phyloP scores from a whole-genome alignment of 2,113 vertebrate genomes.

The Sus scrofa region DNA sequence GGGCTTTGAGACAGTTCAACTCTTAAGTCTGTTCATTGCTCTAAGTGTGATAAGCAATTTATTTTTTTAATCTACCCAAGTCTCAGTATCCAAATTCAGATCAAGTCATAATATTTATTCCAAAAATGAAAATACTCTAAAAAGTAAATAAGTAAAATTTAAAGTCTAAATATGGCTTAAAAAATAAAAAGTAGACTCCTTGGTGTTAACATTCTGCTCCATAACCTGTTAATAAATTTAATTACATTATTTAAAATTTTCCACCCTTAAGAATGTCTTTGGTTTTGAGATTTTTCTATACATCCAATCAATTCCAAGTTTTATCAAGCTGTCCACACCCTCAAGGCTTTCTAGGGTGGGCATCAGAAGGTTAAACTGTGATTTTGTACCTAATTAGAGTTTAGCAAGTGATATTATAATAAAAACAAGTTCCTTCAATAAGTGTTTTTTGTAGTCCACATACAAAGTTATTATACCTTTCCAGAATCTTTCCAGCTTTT shows the following conservation, averaged over 20 bases:
- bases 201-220: not conserved
- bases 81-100: not conserved
- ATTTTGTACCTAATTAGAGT: not conserved
- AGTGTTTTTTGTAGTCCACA: not conserved
- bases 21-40: not conserved
- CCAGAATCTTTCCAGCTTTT: constrained; percentile 28
- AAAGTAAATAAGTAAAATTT: constrained; percentile 39
- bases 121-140: constrained; percentile 32
- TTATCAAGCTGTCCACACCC: not conserved
- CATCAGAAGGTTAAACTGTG: not conserved
- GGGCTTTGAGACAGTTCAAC: not conserved
- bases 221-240: not conserved
- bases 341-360: not conserved
- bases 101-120: not conserved
- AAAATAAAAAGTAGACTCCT: not conserved
- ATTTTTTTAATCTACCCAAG: not conserved
- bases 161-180: constrained; percentile 19
- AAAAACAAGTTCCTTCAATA: constrained; percentile 5
- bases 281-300: not conserved
- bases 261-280: not conserved
- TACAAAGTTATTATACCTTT: not conserved
- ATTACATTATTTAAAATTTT: not conserved
- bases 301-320: constrained; percentile 1
- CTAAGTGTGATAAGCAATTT: not conserved
- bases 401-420: constrained; percentile 20